Percentiles rank a stretch among this genome's conserved stretches.
Evolutionary conservation across 2,888 invertebrate genomes (phyloP).

Genomic region (Eulithis prunata): DNA sequence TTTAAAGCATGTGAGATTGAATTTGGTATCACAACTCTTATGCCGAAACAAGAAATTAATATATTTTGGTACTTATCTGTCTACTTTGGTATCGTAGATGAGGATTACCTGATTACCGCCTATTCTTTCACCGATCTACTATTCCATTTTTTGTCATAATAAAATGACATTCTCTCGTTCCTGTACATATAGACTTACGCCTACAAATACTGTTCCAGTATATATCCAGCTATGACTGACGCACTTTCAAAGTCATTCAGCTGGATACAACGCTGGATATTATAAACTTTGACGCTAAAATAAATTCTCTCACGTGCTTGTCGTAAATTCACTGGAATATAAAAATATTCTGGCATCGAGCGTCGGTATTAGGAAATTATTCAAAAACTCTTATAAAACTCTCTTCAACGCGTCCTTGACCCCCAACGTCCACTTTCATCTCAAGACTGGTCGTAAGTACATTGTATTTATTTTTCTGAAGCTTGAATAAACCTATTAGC

Average conservation of each 20-base stretch:
- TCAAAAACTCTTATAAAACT: neutral
- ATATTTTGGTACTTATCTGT: too few species aligned
- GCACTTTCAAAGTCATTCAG: slow-evolving; percentile 51
- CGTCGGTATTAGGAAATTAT: slow-evolving; percentile 32
- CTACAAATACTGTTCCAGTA: neutral
- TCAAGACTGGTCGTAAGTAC: too few species aligned
- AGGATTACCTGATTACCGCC: too few species aligned
- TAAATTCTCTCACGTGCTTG: slow-evolving; percentile 58
- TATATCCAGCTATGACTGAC: slow-evolving; percentile 45
- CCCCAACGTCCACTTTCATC: too few species aligned
- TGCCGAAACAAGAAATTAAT: too few species aligned
- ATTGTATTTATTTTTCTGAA: too few species aligned
- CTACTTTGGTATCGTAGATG: too few species aligned
- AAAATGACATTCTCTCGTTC: neutral
- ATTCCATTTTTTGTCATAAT: neutral
- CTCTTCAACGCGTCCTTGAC: neutral
- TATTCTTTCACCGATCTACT: too few species aligned
- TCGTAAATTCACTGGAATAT: slow-evolving; percentile 57
- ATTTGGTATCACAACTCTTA: too few species aligned
- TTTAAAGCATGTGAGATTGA: neutral
- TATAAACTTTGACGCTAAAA: slow-evolving; percentile 47
- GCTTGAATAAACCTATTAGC: too few species aligned
- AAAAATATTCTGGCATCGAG: slow-evolving; percentile 57
- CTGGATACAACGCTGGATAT: slow-evolving; percentile 38
- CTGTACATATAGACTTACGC: slow-evolving; percentile 1